Evolutionary conservation across 2,113 vertebrate species (phyloP), one percentile per base, ranked within the genome.

Genomic region (Pipa parva): DNA sequence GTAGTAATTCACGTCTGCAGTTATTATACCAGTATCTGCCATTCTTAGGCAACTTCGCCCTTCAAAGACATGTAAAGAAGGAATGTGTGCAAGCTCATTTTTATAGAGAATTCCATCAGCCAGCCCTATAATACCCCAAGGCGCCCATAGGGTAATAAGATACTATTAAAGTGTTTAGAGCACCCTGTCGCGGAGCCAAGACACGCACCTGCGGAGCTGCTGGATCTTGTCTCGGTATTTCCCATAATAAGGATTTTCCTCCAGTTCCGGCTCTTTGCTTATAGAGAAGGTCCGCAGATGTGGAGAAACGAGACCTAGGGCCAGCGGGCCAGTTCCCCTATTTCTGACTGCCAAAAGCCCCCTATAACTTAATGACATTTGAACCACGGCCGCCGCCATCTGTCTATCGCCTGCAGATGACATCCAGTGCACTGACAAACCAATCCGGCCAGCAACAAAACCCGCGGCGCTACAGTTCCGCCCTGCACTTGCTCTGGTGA

Each of bases 151-250:
- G n/a, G n/a, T n/a, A n/a, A n/a, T n/a, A n/a, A n/a, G n/a, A n/a
- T n/a, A n/a, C n/a, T n/a, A n/a, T n/a, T n/a, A n/a, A n/a, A n/a
- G n/a, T n/a, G n/a, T n/a, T n/a, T n/a, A n/a, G n/a, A n/a, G n/a
- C n/a, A n/a, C n/a, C n/a, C n/a, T n/a, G n/a, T n/a, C n/a, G n/a
- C n/a, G n/a, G n/a, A n/a, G n/a, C 1, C 15, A n/a, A 28, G 27
- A 21, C 37, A 17, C 63, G 29, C 73, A 97, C 94, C 93, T 95
- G 77, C 90, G 88, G 71, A 97, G 86, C 65, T 88, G 85, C 78
- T 87, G 87, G 77, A 97, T 95, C 83, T 94, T 95, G 63, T 88
- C 88, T 24, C 86, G 87, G 84, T 98, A 97, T 72, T 94, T 93
- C 71, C 31, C 79, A 69, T 84, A 97, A 77, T 81, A 95, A 2